Evolutionary conservation across 2,888 invertebrate genomes (phyloP).

Genomic region (Cartodere bifasciata): DNA sequence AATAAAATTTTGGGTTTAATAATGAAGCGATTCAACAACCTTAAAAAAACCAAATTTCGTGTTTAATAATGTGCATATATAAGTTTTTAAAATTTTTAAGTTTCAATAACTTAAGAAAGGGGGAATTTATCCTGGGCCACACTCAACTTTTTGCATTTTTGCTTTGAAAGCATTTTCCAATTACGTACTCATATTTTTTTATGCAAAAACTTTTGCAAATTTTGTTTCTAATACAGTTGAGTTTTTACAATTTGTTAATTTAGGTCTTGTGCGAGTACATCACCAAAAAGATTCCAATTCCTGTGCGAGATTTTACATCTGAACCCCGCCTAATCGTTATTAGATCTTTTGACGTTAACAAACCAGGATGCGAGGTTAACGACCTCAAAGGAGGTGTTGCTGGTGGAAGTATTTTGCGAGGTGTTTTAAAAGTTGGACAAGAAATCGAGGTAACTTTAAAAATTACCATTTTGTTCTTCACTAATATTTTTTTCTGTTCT

Average conservation of each 20-base stretch:
- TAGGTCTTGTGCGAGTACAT: conserved; percentile 92
- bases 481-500: conserved; percentile 7
- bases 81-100: too few relatives aligned
- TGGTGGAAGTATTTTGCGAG: conserved; percentile 93
- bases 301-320: conserved; percentile 87
- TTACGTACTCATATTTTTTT: too few relatives aligned
- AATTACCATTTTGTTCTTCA: not conserved
- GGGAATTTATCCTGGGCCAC: too few relatives aligned
- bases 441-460: conserved; percentile 77
- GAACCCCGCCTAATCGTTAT: conserved; percentile 92
- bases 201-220: not conserved
- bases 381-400: conserved; percentile 98
- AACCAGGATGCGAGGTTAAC: conserved; percentile 97
- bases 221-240: not conserved
- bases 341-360: conserved; percentile 98
- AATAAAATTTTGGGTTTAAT: too few relatives aligned
- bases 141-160: too few relatives aligned
- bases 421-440: conserved; percentile 94
- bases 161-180: too few relatives aligned
- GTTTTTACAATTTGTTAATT: conserved; percentile 3
- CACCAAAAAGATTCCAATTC: conserved; percentile 95
- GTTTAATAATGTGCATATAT: too few relatives aligned
- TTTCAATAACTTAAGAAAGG: too few relatives aligned
- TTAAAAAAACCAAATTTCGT: too few relatives aligned
- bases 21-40: too few relatives aligned